Evolutionary conservation across 2,113 vertebrate genomes (phyloP), one percentile per base, ranked within the genome.

Genomic region (Marmota flaviventris): DNA sequence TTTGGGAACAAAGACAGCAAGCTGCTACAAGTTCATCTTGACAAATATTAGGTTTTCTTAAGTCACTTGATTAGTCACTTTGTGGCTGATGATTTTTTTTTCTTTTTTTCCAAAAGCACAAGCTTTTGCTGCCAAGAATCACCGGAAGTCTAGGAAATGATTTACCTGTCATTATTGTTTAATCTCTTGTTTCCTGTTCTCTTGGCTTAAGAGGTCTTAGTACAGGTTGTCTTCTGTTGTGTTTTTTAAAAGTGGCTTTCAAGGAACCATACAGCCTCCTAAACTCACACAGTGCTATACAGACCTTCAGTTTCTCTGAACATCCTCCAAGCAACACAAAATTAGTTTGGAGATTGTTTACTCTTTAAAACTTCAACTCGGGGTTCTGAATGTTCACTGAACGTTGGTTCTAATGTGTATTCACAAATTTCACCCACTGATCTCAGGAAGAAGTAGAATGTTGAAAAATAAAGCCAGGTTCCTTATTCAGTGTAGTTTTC

Each of bases 61-160:
- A 98, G 84, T 97, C 97, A 97, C 96, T 96, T 94, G 97, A 97
- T 98, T 97, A 98, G 97, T 99, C 98, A 98, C 96, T 98, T 93
- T 96, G 97, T 98, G 97, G 96, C 96, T 98, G 97, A 97, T 98
- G 95, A 97, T 81, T 84, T 89, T 86, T 92, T 96, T 94, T 70
- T 51, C 5, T n/a, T 65, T 58, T 58, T 86, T 63, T 17, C 70
- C 86, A 81, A 94, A 98, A 95, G 93, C 96, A 98, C 97, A 96
- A 95, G 72, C 95, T 98, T 98, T 98, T 6, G 4, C 97, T 99
- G 98, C 99, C 98, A 99, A 98, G 98, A 98, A 98, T 98, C 98
- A 95, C 98, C 96, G 98, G 98, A 99, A 99, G 98, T 98, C 97
- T 98, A 98, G 98, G 98, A 98, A 99, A 99, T 98, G 96, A 99